Base-by-base conservation (phyloP, 2,113 vertebrate species). In the Noturus placidus region DNA sequence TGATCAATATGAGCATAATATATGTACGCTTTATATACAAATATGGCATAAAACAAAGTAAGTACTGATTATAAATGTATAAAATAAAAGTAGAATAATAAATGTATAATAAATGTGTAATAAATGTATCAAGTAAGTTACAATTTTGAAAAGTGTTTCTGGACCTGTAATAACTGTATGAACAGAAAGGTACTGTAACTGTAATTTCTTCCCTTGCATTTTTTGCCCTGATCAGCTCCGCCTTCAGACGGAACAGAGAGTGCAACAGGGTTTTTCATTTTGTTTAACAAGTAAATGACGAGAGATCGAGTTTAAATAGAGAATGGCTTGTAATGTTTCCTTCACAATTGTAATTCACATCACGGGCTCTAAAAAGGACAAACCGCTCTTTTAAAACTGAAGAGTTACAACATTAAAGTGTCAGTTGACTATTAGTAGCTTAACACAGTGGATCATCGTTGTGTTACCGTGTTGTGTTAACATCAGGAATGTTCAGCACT, bases 361-460 rank as follows among this genome's bases (percentile, higher is more conserved):
- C 13, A 46, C 15, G 1, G 1, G 42, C 22, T 77, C 77, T 30
- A 33, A 52, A 76, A 78, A 8, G 10, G n/a, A 56, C 50, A 78
- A 54, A 30, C 27, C 30, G 76, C 27, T 78, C 46, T 50, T 70
- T 72, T 77, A 69, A 63, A 76, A 19, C 15, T 25, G 15, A 77
- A 42, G 52, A 54, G 17, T 57, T 82, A 61, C 85, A 84, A 86
- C 38, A 52, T 38, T 77, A 14, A 10, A 59, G 70, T 30, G 42
- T 77, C 74, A 27, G 42, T 15, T 50, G 74, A 15, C 25, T 13
- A 74, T 76, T 57, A 76, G 81, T 52, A 38, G 54, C 65, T 86
- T 54, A 86, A 87, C 90, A 91, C 88, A 91, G 87, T 88, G 87
- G 76, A 78, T 76, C 35, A 67, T 86, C 61, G 61, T 67, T 79